Evolutionary conservation across 2,113 vertebrate species (phyloP).

Genomic region (Thymallus thymallus): DNA sequence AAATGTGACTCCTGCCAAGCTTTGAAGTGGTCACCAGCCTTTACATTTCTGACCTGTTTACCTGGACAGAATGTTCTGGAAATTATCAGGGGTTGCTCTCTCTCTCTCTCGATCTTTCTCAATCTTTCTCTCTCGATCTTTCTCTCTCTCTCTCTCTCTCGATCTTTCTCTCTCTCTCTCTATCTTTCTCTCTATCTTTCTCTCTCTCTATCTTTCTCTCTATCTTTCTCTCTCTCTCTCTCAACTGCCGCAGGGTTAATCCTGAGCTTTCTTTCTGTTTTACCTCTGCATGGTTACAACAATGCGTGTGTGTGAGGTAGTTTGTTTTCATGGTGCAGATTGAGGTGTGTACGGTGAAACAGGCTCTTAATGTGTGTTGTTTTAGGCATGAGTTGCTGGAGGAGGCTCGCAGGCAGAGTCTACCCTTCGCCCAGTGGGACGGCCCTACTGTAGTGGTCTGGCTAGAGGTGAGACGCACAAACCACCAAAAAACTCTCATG

Average conservation of each 20-base stretch:
- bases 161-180: conserved; percentile 13
- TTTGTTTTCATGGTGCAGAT: not conserved
- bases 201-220: conserved; percentile 26
- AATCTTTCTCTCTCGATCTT: conserved; percentile 9
- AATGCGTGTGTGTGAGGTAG: conserved; percentile 10
- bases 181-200: conserved; percentile 11
- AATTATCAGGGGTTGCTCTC: not conserved
- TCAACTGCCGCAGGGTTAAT: not conserved
- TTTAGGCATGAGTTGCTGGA: conserved; percentile 89
- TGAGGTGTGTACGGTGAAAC: not conserved
- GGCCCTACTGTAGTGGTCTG: conserved; percentile 95
- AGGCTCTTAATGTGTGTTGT: conserved; percentile 17
- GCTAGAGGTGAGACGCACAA: conserved; percentile 83
- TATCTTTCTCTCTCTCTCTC: conserved; percentile 11
- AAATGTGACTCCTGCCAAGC: too few species aligned
- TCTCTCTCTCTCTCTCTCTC: conserved; percentile 16
- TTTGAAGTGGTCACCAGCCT: not conserved
- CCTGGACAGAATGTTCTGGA: too few species aligned
- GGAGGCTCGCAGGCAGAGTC: conserved; percentile 89
- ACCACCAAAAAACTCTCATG: too few species aligned
- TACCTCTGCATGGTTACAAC: not conserved
- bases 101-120: conserved; percentile 21
- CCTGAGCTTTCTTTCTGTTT: not conserved
- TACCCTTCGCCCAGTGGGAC: conserved; percentile 97
- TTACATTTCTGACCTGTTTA: not conserved